A percentile compares a stretch with the other conserved stretches of the same genome.
Evolutionary conservation across 2,113 vertebrate species (phyloP).

Genomic region (Cyanoderma ruficeps): DNA sequence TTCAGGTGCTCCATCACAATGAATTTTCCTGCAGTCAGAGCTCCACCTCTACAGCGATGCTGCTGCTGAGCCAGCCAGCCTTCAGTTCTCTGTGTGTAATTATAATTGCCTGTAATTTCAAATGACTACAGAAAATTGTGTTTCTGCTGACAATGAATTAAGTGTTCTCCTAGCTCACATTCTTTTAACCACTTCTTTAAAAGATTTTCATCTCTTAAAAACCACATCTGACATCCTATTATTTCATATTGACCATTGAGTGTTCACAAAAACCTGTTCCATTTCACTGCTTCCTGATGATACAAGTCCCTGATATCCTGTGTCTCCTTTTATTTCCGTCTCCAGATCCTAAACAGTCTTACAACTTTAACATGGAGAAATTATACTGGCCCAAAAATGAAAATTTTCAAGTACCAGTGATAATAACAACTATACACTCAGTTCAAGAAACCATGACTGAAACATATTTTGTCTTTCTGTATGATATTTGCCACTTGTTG

Average conservation of each 20-base stretch:
- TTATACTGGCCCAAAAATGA: background rate
- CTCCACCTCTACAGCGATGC: fast-evolving
- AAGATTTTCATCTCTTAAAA: background rate
- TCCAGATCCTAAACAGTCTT: background rate
- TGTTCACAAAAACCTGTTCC: background rate
- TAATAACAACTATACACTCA: background rate
- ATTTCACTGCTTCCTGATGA: background rate
- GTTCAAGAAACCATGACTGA: background rate
- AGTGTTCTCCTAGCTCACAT: background rate
- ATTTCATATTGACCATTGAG: background rate
- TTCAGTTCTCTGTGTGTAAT: background rate
- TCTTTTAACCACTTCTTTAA: background rate
- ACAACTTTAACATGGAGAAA: background rate
- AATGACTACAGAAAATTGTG: background rate
- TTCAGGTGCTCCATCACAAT: background rate
- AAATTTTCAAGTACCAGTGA: background rate
- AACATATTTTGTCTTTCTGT: background rate
- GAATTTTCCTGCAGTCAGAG: background rate
- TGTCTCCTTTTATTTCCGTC: background rate
- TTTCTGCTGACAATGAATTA: background rate
- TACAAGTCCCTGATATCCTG: background rate
- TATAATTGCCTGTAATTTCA: background rate
- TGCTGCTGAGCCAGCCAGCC: background rate
- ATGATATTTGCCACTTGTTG: background rate
- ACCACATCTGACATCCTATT: background rate